These are phyloP conservation scores for Hydrophis major DNA, from an alignment of 2,797 vertebrate genomes.

Conservation along the genomic window DNA sequence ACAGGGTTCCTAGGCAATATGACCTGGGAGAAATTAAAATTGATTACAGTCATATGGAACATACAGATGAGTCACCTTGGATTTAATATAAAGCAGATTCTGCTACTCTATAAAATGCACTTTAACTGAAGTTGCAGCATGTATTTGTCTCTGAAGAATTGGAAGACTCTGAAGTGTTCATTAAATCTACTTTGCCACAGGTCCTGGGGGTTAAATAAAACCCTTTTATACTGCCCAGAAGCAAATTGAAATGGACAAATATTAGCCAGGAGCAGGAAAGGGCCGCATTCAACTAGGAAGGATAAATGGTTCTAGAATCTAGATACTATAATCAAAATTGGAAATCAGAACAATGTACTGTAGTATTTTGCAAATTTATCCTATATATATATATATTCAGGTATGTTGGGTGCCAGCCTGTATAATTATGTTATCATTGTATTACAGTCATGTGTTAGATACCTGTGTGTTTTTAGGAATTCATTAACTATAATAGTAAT, in stretches of 20 bases:
- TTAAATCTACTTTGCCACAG: slow-evolving; percentile 13
- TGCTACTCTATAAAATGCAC: neutral
- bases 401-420: neutral
- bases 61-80: neutral
- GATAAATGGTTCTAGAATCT: neutral
- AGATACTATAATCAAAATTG: neutral
- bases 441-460: neutral
- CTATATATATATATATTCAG: too few relatives aligned
- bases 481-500: neutral
- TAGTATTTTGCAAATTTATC: neutral
- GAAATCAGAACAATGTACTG: neutral
- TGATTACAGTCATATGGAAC: neutral
- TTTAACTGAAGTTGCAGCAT: neutral
- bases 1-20: neutral
- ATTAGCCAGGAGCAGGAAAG: neutral
- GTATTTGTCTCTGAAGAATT: slow-evolving; percentile 15
- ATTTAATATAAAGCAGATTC: neutral
- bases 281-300: neutral
- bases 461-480: neutral
- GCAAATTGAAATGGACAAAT: slow-evolving; percentile 9
- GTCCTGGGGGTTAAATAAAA: slow-evolving; percentile 14
- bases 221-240: neutral
- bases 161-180: slow-evolving; percentile 5
- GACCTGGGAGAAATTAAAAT: neutral
- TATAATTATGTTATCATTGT: neutral